These are phyloP conservation scores for Drosophila sp. DNA, from an alignment of 1,140 invertebrate species.

Conservation along the genomic window DNA sequence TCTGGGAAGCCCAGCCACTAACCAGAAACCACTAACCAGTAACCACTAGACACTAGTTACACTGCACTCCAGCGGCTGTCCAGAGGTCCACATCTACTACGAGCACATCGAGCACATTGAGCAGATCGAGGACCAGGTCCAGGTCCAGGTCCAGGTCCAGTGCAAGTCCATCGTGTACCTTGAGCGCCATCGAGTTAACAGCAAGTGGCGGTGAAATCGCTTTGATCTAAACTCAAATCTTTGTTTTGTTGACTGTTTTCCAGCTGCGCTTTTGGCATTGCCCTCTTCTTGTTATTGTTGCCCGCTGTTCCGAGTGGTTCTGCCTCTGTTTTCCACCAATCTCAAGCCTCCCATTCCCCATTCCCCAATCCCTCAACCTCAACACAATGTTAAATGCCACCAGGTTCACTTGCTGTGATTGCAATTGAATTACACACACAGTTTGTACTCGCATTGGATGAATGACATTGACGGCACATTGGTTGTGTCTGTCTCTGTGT, in stretches of 20 bases:
- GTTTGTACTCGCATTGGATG: conserved; percentile 55
- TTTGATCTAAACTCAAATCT: conserved; percentile 81
- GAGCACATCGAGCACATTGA: conserved; percentile 1
- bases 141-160: conserved; percentile 51
- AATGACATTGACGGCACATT: conserved; percentile 65
- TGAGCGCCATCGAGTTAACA: conserved; percentile 81
- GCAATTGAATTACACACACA: conserved; percentile 67
- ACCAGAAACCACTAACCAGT: too few relatives aligned
- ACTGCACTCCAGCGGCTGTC: conserved; percentile 10
- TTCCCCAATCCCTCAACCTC: conserved; percentile 13
- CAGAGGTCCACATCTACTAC: background rate
- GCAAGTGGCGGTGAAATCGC: conserved; percentile 78
- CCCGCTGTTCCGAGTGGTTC: conserved; percentile 42
- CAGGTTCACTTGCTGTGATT: conserved; percentile 80
- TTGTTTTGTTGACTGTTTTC: conserved; percentile 67
- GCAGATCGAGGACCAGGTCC: too few relatives aligned
- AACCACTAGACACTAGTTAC: conserved; percentile 53
- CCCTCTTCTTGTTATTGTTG: conserved; percentile 53
- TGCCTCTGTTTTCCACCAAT: conserved; percentile 59
- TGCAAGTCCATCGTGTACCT: conserved; percentile 71
- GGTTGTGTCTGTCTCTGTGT: conserved; percentile 18
- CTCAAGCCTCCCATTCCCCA: background rate
- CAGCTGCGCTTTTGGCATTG: conserved; percentile 67
- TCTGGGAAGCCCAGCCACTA: conserved; percentile 31
- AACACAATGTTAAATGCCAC: conserved; percentile 65